Evolutionary conservation across 2,113 vertebrate species (phyloP).

Genomic region (Spheniscus mendiculus): DNA sequence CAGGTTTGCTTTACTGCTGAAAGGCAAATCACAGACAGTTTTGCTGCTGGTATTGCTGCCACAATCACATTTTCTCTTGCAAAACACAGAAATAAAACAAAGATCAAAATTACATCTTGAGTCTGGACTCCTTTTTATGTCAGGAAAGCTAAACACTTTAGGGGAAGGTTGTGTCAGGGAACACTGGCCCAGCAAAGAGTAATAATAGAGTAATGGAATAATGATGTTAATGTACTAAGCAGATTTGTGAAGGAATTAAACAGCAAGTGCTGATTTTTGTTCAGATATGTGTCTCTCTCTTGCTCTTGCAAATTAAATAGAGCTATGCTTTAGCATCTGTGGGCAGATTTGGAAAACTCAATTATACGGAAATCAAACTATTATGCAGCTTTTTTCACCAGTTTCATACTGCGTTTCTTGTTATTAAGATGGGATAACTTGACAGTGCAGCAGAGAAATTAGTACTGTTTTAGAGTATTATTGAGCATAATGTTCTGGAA

Average conservation of each 20-base stretch:
- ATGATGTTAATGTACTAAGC: background rate
- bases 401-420: background rate
- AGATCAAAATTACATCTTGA: background rate
- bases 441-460: constrained; percentile 9
- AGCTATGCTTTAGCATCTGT: constrained; percentile 6
- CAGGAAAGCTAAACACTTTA: background rate
- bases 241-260: constrained; percentile 39
- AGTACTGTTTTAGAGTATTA: background rate
- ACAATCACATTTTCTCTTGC: background rate
- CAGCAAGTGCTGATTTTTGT: constrained; percentile 22
- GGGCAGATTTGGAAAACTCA: constrained; percentile 14
- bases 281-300: background rate
- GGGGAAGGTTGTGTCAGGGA: background rate
- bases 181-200: background rate
- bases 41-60: background rate
- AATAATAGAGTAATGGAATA: constrained; percentile 7
- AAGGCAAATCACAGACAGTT: background rate
- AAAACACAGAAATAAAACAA: background rate
- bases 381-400: background rate
- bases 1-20: background rate
- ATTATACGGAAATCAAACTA: constrained; percentile 11
- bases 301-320: background rate
- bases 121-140: background rate
- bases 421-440: background rate
- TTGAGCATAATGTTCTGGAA: background rate